Evolutionary conservation across 53 echinoderm and acorn worm genomes (phyloP).

Genomic region (Hippasteria phrygiana): DNA sequence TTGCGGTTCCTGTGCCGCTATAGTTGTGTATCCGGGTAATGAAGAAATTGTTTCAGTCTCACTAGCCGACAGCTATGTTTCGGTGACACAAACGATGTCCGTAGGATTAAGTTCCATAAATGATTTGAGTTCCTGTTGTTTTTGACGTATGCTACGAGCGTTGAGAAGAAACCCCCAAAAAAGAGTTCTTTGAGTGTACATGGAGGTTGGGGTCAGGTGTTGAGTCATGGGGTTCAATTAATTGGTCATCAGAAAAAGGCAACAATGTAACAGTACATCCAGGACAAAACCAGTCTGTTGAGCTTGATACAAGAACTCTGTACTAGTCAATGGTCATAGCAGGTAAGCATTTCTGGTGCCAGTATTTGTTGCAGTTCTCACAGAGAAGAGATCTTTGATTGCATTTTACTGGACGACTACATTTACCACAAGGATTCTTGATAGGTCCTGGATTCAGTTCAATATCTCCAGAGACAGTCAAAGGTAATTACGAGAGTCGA

Average conservation of each 20-base stretch:
- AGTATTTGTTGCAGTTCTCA: constrained; percentile 50
- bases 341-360: constrained; percentile 31
- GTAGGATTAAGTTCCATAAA: constrained; percentile 29
- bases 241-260: constrained; percentile 17
- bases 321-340: constrained; percentile 11
- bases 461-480: constrained; percentile 25
- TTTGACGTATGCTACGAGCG: constrained; percentile 5
- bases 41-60: constrained; percentile 14
- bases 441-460: constrained; percentile 39
- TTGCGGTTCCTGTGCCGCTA: constrained; percentile 21
- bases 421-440: constrained; percentile 18
- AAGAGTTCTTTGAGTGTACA: too few relatives aligned
- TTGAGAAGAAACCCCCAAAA: constrained; percentile 30
- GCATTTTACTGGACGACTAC: constrained; percentile 46
- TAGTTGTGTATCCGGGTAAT: constrained; percentile 19
- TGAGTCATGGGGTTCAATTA: too few relatives aligned
- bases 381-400: constrained; percentile 53
- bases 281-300: constrained; percentile 19
- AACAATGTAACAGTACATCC: neutral
- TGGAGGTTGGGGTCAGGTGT: too few relatives aligned
- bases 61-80: constrained; percentile 37
- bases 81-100: constrained; percentile 22
- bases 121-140: constrained; percentile 32
- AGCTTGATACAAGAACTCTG: constrained; percentile 6
- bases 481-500: too few relatives aligned